phyloP scores from a whole-genome alignment of 1,140 invertebrate genomes.

The Pteromalus puparum region DNA sequence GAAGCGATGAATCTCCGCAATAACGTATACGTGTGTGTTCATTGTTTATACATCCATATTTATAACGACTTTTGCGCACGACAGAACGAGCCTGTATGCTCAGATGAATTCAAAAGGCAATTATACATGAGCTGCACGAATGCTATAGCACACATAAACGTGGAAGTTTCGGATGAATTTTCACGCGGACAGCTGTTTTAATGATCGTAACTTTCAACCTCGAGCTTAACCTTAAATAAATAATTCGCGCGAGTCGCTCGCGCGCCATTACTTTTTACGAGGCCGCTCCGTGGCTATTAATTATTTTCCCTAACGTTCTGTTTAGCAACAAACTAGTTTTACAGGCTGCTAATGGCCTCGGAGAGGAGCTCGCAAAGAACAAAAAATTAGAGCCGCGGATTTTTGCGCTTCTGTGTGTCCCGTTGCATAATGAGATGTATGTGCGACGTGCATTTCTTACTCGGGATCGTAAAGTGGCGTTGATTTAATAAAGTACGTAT shows the following conservation, averaged over 20 bases:
- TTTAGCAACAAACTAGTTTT: slow-evolving; percentile 32
- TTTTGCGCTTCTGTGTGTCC: no score
- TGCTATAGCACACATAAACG: neutral
- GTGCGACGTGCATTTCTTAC: neutral
- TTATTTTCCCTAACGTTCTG: slow-evolving; percentile 35
- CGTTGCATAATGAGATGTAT: neutral
- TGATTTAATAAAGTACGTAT: neutral
- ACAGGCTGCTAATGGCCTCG: slow-evolving; percentile 2
- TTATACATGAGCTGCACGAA: neutral
- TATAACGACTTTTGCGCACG: neutral
- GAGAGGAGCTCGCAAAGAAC: no score
- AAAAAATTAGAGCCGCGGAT: neutral
- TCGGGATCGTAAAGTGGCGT: neutral
- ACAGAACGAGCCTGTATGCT: neutral
- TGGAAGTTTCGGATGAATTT: slow-evolving; percentile 1
- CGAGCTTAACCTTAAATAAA: slow-evolving; percentile 35
- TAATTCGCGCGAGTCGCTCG: neutral
- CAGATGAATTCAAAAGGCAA: neutral
- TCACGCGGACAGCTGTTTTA: slow-evolving; percentile 20
- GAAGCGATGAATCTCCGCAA: neutral
- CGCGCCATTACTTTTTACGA: slow-evolving; percentile 33
- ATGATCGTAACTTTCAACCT: slow-evolving; percentile 33
- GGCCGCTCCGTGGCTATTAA: slow-evolving; percentile 10
- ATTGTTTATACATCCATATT: neutral
- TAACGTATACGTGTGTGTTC: neutral